These are phyloP conservation scores for Sebastes elongatus DNA, from an alignment of 2,797 vertebrate genomes.

Conservation along the genomic window DNA sequence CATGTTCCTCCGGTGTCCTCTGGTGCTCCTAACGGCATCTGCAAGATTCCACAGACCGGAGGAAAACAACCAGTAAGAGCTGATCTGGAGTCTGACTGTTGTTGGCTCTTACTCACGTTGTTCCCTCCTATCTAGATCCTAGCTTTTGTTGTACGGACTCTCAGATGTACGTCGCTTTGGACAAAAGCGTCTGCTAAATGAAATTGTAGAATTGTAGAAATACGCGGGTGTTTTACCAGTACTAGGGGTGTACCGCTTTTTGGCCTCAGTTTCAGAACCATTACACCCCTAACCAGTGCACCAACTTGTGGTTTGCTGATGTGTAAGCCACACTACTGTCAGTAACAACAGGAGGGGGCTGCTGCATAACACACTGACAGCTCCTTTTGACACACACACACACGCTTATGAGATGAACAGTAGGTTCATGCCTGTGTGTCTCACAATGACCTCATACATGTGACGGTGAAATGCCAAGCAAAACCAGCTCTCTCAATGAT, in stretches of 20 bases:
- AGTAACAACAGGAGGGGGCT: constrained; percentile 72
- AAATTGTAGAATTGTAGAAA: too few relatives aligned
- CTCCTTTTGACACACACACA: constrained; percentile 22
- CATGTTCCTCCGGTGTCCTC: too few relatives aligned
- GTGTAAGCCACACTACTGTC: constrained; percentile 17
- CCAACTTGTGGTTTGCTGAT: constrained; percentile 4
- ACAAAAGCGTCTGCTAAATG: too few relatives aligned
- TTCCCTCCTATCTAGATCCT: too few relatives aligned
- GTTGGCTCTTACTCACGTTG: too few relatives aligned
- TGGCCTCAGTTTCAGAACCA: neutral
- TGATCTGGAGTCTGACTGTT: too few relatives aligned
- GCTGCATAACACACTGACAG: constrained; percentile 55
- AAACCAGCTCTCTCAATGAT: constrained; percentile 13
- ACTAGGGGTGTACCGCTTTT: neutral
- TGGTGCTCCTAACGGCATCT: too few relatives aligned
- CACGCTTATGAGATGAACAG: constrained; percentile 46
- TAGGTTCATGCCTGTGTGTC: constrained; percentile 24
- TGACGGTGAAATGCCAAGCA: constrained; percentile 37
- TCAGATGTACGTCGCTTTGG: too few relatives aligned
- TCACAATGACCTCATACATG: constrained; percentile 52
- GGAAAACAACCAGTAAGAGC: too few relatives aligned
- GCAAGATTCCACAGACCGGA: too few relatives aligned
- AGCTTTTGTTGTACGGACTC: too few relatives aligned
- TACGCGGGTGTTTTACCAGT: neutral
- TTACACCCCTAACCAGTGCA: neutral